These are phyloP conservation scores for Chrysodeixis includens DNA, from an alignment of 2,888 invertebrate genomes.

Conservation along the genomic window DNA sequence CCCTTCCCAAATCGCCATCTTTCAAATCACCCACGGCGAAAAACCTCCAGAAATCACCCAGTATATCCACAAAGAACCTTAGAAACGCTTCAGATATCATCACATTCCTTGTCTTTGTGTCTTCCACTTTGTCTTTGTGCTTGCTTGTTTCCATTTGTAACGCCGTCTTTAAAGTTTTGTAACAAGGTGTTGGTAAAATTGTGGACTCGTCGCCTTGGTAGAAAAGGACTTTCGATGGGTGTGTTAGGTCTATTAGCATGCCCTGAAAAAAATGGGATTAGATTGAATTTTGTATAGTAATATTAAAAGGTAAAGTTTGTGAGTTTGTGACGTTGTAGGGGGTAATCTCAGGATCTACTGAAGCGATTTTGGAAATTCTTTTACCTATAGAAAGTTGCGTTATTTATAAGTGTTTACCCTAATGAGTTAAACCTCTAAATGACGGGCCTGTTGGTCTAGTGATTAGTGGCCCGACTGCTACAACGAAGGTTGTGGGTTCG, in stretches of 20 bases:
- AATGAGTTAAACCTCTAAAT: no score
- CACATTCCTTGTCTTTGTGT: conserved; percentile 90
- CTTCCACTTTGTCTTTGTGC: conserved; percentile 71
- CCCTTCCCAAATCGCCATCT: conserved; percentile 75
- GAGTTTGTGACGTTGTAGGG: not conserved
- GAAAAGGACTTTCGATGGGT: conserved; percentile 89
- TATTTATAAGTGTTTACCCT: no score
- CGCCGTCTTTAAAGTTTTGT: conserved; percentile 91
- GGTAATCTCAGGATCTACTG: no score
- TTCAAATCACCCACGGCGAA: conserved; percentile 71
- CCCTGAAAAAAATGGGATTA: conserved; percentile 83
- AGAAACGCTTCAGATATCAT: conserved; percentile 94
- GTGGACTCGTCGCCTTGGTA: conserved; percentile 94
- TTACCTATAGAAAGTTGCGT: no score
- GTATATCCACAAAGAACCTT: conserved; percentile 93
- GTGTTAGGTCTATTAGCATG: conserved; percentile 92
- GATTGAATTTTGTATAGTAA: not conserved
- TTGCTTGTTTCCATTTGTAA: conserved; percentile 80
- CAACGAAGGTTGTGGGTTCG: no score
- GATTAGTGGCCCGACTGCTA: no score
- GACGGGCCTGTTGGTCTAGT: no score
- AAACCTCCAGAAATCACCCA: conserved; percentile 92
- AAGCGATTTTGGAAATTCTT: no score
- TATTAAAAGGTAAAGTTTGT: no score
- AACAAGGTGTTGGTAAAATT: conserved; percentile 92